Conservation (phyloP, 2,113 vertebrate species). For the Pardalotus punctatus region DNA sequence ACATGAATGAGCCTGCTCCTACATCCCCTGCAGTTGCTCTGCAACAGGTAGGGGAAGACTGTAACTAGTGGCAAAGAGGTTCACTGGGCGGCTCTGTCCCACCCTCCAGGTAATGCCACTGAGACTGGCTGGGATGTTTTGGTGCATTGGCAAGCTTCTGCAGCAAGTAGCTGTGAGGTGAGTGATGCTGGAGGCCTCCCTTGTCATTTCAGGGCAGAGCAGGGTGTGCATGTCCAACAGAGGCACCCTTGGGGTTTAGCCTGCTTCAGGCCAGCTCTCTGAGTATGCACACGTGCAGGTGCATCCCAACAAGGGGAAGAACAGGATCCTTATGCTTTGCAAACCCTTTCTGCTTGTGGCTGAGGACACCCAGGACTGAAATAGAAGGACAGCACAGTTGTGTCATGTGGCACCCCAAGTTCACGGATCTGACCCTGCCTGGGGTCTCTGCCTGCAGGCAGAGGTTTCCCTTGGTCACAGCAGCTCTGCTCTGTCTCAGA, state of each 20-base stretch:
- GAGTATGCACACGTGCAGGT: too few species aligned
- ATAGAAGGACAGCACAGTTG: not conserved
- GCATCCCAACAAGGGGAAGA: not conserved
- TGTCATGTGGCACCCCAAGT: not conserved
- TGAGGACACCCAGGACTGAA: not conserved
- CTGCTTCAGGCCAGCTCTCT: not conserved
- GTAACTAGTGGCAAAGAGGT: not conserved
- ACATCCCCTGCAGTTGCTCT: not conserved
- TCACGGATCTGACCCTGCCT: not conserved
- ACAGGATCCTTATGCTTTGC: fast-evolving
- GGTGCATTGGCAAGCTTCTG: not conserved
- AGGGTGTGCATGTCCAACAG: fast-evolving
- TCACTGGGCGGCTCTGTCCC: not conserved
- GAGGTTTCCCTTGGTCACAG: fast-evolving
- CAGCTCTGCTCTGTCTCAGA: not conserved
- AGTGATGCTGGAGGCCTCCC: not conserved
- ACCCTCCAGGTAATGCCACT: not conserved
- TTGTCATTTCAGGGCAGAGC: not conserved
- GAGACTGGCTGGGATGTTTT: not conserved
- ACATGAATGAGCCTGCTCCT: not conserved
- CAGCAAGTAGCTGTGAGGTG: not conserved
- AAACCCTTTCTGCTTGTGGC: not conserved
- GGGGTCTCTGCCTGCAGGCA: not conserved
- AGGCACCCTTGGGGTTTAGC: not conserved
- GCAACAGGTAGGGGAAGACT: not conserved